Conservation (phyloP, 2,113 vertebrate species). For the Nothobranchius furzeri region DNA sequence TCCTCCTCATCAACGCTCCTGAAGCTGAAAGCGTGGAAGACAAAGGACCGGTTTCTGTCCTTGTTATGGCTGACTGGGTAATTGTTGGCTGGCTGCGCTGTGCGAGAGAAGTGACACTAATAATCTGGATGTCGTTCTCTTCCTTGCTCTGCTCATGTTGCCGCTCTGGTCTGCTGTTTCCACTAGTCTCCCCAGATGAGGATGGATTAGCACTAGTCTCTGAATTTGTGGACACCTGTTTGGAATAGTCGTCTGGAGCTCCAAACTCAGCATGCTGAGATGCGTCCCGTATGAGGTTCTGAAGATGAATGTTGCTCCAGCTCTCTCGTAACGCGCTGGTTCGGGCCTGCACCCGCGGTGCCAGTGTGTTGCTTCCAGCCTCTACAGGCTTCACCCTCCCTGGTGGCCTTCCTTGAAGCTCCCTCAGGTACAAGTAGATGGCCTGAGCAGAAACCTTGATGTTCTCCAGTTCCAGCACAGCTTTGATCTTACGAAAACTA, state of each 20-base stretch:
- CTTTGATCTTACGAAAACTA: slow-evolving; percentile 89
- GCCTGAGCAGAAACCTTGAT: slow-evolving; percentile 85
- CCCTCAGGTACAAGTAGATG: slow-evolving; percentile 86
- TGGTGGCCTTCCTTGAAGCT: slow-evolving; percentile 75
- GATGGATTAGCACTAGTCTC: slow-evolving; percentile 17
- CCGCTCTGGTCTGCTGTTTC: slow-evolving; percentile 31
- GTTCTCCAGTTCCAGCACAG: slow-evolving; percentile 87
- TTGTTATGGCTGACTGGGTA: slow-evolving; percentile 40
- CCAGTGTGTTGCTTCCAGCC: slow-evolving; percentile 2
- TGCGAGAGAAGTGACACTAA: slow-evolving; percentile 79
- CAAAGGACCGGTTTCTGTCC: slow-evolving; percentile 26
- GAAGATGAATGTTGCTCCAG: slow-evolving; percentile 77
- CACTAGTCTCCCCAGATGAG: background rate
- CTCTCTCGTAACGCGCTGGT: slow-evolving; percentile 33
- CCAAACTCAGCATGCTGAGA: slow-evolving; percentile 59
- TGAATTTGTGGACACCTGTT: slow-evolving; percentile 44
- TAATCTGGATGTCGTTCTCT: slow-evolving; percentile 78
- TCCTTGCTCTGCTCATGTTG: slow-evolving; percentile 40
- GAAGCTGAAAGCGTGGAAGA: slow-evolving; percentile 46
- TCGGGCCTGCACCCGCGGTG: background rate
- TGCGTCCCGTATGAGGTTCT: slow-evolving; percentile 57
- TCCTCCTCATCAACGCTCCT: slow-evolving; percentile 47
- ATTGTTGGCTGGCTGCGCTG: slow-evolving; percentile 50
- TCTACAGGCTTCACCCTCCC: slow-evolving; percentile 69
- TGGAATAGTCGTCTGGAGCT: slow-evolving; percentile 41